Conservation (phyloP, 2,113 vertebrate genomes). For the Anguilla japonica region DNA sequence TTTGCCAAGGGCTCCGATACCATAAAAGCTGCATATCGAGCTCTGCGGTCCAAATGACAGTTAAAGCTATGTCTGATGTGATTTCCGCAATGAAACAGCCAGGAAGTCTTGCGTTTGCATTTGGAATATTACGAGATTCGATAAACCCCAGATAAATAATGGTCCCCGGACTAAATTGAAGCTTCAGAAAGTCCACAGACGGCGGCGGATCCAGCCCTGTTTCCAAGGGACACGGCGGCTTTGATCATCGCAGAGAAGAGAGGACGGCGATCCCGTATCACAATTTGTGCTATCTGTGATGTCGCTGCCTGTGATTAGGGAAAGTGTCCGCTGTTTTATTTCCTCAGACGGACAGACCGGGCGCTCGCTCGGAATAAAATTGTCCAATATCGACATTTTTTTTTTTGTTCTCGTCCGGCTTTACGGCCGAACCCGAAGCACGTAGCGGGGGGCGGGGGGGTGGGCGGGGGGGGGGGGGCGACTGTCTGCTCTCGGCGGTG, state of each 20-base stretch:
- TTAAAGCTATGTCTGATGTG: background rate
- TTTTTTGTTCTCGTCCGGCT: background rate
- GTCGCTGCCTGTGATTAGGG: conserved; percentile 6
- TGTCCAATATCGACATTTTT: background rate
- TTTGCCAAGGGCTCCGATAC: background rate
- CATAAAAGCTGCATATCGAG: background rate
- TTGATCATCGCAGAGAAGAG: background rate
- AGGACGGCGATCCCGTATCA: background rate
- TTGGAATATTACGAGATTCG: background rate
- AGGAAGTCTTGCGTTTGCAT: background rate
- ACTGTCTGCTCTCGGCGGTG: background rate
- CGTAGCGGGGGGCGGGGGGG: too few relatives aligned
- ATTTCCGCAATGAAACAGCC: background rate
- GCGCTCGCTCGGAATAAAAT: background rate
- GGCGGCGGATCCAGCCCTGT: background rate
- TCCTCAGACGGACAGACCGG: background rate
- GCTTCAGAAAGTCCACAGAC: background rate
- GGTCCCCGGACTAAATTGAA: background rate
- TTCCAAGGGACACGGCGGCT: background rate
- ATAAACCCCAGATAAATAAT: background rate
- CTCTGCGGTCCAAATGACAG: background rate
- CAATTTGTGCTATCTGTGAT: background rate
- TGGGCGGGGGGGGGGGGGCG: too few relatives aligned
- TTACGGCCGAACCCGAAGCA: background rate
- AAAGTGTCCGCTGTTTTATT: background rate